Base-by-base conservation (phyloP, 1,140 invertebrate species). In the Bombus superbus region DNA sequence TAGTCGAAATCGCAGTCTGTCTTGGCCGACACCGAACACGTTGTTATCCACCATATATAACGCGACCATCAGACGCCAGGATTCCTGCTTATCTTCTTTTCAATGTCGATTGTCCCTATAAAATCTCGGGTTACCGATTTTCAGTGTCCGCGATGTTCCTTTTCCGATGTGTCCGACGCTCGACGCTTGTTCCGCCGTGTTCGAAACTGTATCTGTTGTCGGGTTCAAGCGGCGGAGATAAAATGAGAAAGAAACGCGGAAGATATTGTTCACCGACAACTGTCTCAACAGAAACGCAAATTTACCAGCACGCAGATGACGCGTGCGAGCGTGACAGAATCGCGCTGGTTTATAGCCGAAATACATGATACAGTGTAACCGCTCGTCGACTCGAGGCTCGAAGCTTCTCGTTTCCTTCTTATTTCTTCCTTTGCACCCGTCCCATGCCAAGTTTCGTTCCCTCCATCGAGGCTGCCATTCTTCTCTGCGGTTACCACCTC, bases 1-100 rank as follows among this genome's bases (percentile, higher is more conserved):
- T 88, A 68, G 81, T 40, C 83, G 68, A 90, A 91, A 90, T 90
- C 84, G 78, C 66, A 71, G 57, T 72, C 44, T n/a, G 25, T 83
- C 79, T 74, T 57, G 44, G 53, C 76, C 44, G 76, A 82, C 75
- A 78, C 59, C 68, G 81, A 85, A 78, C 71, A 73, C 69, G 42
- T 87, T 76, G 74, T 83, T 71, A 18, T 22, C 59, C 47, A n/a
- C 47, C 62, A 32, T 66, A 22, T 76, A 76, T 85, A 89, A 81
- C 62, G 47, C 57, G 2, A 76, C 25, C 44, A 72, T 64, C 32
- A 47, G 11, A 69, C 64, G 42, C 57, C 66, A 76, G 28, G 38
- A 10, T 25, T 59, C 42, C 38, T 38, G 13, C 42, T 87, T 72
- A 75, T 71, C 57, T 77, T 38, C 22, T 71, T 71, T 35, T n/a